Base-by-base conservation (phyloP, 2,888 invertebrate genomes). In the Drosophila borealis region DNA sequence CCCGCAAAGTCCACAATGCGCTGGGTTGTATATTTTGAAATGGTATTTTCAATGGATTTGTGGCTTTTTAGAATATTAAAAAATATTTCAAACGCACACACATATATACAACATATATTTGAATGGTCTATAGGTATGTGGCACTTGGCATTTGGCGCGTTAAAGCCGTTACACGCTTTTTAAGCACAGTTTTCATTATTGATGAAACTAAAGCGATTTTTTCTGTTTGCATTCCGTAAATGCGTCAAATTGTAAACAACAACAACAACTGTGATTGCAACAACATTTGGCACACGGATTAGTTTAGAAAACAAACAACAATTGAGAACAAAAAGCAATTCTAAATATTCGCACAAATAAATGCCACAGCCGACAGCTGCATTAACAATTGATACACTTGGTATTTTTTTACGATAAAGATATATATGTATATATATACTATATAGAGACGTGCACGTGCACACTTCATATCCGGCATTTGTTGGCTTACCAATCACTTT, bases 401-500 rank as follows among this genome's bases (percentile, higher is more conserved):
- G 19, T 13, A 13, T 37, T 36, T 34, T 29, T 17, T 19, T 19
- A 21, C 45, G 25, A 51, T 19, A 39, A 36, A 6, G 29, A 53
- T 53, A 34, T 48, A 39, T 36, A 19, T 14, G 11, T 9, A 60
- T 65, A 60, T 48, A 51, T 9, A 25, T 33, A 8, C n/a, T 39
- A 8, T 14, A 33, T 50, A 34, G 37, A 14, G 50, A 50, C 19
- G 39, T 41, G 39, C 60, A 72, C 71, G 71, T 61, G 51, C 60
- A 59, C 53, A 41, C 63, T 51, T 81, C 71, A 78, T 80, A 72
- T 83, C 86, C 74, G 65, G 65, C 60, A 54, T 59, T 60, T 42
- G 53, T 64, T 65, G 56, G 68, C 83, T 90, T 90, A 92, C 92
- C 92, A 85, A 91, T 90, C 67, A 90, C 88, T 89, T 91, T 92